Conservation (phyloP, 2,797 vertebrate genomes). For the Ispidina picta region DNA sequence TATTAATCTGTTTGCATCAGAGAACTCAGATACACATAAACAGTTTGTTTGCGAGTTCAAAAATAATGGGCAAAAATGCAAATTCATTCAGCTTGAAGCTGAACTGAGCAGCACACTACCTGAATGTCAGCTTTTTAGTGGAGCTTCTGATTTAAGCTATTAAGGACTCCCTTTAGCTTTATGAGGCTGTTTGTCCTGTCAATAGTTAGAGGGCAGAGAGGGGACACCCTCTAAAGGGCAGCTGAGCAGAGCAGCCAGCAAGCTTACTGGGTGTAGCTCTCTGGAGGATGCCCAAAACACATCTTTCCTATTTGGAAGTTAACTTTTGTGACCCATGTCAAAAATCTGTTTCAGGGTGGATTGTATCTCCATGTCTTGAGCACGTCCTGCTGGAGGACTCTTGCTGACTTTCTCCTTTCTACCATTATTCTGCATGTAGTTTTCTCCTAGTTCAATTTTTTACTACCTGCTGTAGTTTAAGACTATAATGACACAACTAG, state of each 20-base stretch:
- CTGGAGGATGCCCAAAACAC: not conserved
- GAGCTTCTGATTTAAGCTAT: not conserved
- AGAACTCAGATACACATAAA: not conserved
- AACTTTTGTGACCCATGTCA: not conserved
- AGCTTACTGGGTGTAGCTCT: accelerated
- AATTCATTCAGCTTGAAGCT: not conserved
- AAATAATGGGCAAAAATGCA: not conserved
- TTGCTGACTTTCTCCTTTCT: not conserved
- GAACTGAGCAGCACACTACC: not conserved
- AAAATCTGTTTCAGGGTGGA: not conserved
- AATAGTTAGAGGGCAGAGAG: not conserved
- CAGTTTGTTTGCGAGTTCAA: not conserved
- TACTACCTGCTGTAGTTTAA: not conserved
- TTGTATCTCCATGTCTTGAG: accelerated
- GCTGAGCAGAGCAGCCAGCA: not conserved
- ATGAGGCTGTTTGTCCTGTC: not conserved
- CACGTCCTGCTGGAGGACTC: not conserved
- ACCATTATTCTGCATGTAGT: accelerated
- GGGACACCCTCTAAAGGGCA: not conserved
- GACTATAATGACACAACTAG: not conserved
- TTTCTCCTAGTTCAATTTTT: not conserved
- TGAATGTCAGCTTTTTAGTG: not conserved
- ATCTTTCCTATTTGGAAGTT: not conserved
- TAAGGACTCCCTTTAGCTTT: not conserved
- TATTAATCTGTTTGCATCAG: not conserved